These are phyloP conservation scores for Dicaeum eximium DNA, from an alignment of 2,113 vertebrate species.

Conservation along the genomic window DNA sequence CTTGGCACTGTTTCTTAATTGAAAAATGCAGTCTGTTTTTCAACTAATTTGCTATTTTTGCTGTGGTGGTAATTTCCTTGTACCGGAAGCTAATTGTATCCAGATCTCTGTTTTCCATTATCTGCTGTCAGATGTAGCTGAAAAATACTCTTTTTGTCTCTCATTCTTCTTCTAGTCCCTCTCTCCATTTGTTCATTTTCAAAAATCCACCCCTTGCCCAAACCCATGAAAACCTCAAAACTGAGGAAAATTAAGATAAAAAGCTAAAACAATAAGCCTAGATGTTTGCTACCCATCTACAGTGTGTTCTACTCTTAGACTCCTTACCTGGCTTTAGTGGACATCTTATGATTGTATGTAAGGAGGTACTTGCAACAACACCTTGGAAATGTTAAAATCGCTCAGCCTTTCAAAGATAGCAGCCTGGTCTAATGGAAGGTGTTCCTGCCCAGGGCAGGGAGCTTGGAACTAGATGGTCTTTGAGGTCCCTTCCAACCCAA, in stretches of 20 bases:
- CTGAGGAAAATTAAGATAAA: background rate
- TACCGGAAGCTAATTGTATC: background rate
- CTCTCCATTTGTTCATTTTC: background rate
- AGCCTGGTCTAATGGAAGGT: background rate
- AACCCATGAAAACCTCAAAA: background rate
- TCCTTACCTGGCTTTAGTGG: background rate
- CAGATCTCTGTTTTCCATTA: background rate
- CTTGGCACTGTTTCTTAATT: background rate
- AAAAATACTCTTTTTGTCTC: background rate
- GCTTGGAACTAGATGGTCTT: background rate
- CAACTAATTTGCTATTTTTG: background rate
- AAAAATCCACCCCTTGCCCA: rapidly evolving
- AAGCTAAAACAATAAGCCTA: background rate
- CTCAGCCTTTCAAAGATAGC: background rate
- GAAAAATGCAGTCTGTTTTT: conserved; percentile 1
- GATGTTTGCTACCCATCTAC: background rate
- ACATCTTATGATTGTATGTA: background rate
- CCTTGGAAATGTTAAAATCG: background rate
- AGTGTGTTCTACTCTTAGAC: background rate
- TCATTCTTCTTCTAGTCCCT: background rate
- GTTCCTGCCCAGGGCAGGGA: background rate
- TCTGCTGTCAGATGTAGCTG: background rate
- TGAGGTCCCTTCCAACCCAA: background rate
- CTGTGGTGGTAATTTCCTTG: background rate
- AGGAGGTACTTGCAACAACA: background rate